phyloP scores from a whole-genome alignment of 2,797 vertebrate species.

The Chromobotia macracanthus region DNA sequence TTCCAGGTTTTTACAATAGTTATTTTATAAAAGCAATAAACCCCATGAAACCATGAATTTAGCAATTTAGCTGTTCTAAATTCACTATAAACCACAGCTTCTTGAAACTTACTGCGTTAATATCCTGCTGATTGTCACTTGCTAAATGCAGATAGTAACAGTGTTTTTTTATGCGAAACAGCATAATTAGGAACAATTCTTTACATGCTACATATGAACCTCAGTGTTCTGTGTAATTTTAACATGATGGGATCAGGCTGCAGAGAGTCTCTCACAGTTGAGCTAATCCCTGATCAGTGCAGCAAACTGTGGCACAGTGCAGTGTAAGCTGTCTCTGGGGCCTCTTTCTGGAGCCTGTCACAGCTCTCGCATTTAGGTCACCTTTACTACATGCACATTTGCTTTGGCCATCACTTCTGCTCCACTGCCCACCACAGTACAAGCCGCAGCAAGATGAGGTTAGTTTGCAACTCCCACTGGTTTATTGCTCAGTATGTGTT shows the following conservation, averaged over 20 bases:
- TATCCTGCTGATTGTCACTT: too few species aligned
- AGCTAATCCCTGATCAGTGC: slow-evolving; percentile 47
- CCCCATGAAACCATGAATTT: too few species aligned
- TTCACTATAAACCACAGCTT: too few species aligned
- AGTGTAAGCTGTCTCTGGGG: slow-evolving; percentile 48
- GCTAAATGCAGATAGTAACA: too few species aligned
- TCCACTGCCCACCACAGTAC: slow-evolving; percentile 45
- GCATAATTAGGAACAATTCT: too few species aligned
- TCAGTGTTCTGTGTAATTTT: slow-evolving; percentile 4
- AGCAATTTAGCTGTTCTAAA: too few species aligned
- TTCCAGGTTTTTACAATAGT: too few species aligned
- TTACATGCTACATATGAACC: slow-evolving; percentile 10
- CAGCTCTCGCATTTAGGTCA: slow-evolving; percentile 59
- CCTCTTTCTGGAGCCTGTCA: slow-evolving; percentile 56
- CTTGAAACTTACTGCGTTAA: too few species aligned
- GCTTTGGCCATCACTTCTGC: slow-evolving; percentile 54
- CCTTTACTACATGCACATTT: slow-evolving; percentile 56
- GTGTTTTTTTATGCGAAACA: too few species aligned
- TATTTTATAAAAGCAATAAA: too few species aligned
- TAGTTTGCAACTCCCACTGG: slow-evolving; percentile 37
- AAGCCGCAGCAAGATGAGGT: slow-evolving; percentile 28
- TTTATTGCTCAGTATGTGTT: slow-evolving; percentile 24
- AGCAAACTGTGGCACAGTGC: slow-evolving; percentile 42
- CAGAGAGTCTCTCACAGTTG: slow-evolving; percentile 31
- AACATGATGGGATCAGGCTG: slow-evolving; percentile 10